phyloP scores from a whole-genome alignment of 2,888 invertebrate species.

The Harpalus rubripes region DNA sequence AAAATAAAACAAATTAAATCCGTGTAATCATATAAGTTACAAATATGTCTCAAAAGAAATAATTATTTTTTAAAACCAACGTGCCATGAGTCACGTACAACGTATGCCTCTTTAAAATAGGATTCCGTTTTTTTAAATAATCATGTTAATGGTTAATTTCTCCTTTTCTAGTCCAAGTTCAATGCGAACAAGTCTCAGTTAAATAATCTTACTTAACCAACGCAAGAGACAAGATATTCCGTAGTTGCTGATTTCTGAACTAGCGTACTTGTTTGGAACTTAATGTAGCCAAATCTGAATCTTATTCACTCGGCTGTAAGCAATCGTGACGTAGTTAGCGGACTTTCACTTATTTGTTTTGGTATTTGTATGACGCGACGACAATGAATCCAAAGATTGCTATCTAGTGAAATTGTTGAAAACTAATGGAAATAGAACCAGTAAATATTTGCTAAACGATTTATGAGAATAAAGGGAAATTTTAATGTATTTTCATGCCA shows the following conservation, averaged over 20 bases:
- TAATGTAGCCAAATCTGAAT: neutral
- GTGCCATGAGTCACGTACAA: neutral
- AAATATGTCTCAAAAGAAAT: too few relatives aligned
- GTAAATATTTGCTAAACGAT: neutral
- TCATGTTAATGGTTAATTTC: neutral
- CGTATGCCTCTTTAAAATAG: neutral
- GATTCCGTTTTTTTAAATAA: neutral
- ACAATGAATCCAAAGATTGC: constrained; percentile 24
- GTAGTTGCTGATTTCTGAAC: constrained; percentile 5
- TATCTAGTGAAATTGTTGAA: constrained; percentile 5
- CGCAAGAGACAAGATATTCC: neutral
- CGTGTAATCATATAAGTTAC: too few relatives aligned
- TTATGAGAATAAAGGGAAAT: neutral
- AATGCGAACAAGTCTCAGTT: constrained; percentile 15
- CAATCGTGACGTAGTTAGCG: neutral
- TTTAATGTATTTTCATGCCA: too few relatives aligned
- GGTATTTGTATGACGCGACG: constrained; percentile 17
- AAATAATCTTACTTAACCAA: constrained; percentile 13
- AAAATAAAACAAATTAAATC: too few relatives aligned
- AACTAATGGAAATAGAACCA: neutral
- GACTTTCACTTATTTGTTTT: constrained; percentile 42
- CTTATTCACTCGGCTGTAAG: neutral
- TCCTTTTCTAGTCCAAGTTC: constrained; percentile 40
- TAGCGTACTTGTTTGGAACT: neutral
- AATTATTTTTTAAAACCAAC: neutral